These are phyloP conservation scores for Macrocentrus cingulum DNA, from an alignment of 1,140 invertebrate species.

Conservation along the genomic window DNA sequence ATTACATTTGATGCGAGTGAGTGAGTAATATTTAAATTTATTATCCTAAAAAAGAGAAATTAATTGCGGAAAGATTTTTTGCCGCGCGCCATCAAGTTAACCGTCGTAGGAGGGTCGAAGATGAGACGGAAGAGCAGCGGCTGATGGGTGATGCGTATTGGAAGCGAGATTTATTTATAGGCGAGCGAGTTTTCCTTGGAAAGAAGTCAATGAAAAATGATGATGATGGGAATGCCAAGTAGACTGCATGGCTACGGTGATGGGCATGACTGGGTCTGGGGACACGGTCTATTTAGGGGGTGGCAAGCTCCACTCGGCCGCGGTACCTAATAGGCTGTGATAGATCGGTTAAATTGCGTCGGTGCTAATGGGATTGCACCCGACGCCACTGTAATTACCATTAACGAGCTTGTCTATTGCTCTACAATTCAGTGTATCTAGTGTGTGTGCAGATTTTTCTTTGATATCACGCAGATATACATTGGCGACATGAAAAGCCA, in stretches of 20 bases:
- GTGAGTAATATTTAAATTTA: too few species aligned
- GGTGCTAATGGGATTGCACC: conserved; percentile 60
- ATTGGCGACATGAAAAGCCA: not conserved
- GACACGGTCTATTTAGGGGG: conserved; percentile 31
- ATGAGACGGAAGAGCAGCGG: too few species aligned
- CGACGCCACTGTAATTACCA: conserved; percentile 57
- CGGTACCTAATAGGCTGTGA: conserved; percentile 55
- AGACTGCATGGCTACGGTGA: conserved; percentile 9
- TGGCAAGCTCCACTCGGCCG: conserved; percentile 50
- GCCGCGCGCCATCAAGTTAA: too few species aligned
- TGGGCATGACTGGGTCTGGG: not conserved
- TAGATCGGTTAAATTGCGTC: conserved; percentile 61
- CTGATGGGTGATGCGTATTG: too few species aligned
- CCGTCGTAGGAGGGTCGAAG: too few species aligned
- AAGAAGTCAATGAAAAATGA: conserved; percentile 17
- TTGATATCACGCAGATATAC: not conserved
- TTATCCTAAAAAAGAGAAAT: too few species aligned
- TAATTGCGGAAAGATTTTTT: too few species aligned
- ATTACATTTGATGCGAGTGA: too few species aligned
- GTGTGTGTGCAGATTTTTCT: not conserved
- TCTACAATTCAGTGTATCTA: not conserved
- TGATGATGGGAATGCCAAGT: conserved; percentile 1
- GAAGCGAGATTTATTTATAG: too few species aligned
- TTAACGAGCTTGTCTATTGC: conserved; percentile 39
- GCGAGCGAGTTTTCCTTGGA: too few species aligned